Evolutionary conservation across 2,797 vertebrate species (phyloP).

Genomic region (Stomatorhinus walkeri): DNA sequence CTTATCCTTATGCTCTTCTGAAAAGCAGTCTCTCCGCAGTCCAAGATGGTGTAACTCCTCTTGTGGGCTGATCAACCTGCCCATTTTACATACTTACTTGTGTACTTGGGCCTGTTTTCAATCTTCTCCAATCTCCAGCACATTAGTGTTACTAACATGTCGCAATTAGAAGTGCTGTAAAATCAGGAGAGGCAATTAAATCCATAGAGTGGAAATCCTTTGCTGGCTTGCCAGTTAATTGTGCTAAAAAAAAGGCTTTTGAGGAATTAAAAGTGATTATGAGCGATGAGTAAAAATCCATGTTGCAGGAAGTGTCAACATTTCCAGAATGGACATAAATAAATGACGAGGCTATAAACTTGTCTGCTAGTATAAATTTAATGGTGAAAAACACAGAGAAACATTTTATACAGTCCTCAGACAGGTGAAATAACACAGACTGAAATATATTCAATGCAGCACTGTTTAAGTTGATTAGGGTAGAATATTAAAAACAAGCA

Average conservation of each 20-base stretch:
- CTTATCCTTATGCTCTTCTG: neutral
- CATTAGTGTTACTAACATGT: conserved; percentile 30
- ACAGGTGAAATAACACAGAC: neutral
- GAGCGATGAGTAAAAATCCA: neutral
- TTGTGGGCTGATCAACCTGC: neutral
- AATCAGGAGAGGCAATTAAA: conserved; percentile 42
- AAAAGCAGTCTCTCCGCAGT: neutral
- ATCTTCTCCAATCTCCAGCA: conserved; percentile 17
- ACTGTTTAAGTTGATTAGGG: neutral
- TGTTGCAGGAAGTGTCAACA: neutral
- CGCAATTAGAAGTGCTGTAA: conserved; percentile 33
- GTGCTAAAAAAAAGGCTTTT: neutral
- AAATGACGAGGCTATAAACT: neutral
- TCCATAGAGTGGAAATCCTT: conserved; percentile 28
- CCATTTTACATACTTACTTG: neutral
- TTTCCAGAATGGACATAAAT: neutral
- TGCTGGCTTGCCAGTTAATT: conserved; percentile 32
- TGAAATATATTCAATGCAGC: neutral
- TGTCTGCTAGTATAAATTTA: neutral
- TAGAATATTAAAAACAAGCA: neutral
- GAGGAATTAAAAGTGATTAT: neutral
- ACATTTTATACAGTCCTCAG: neutral
- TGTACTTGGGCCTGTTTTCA: conserved; percentile 5
- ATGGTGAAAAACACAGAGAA: neutral
- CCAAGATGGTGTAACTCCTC: neutral